Conservation (phyloP, 64 coral and sea anemone species). For the Stichodactyla mertensii region DNA sequence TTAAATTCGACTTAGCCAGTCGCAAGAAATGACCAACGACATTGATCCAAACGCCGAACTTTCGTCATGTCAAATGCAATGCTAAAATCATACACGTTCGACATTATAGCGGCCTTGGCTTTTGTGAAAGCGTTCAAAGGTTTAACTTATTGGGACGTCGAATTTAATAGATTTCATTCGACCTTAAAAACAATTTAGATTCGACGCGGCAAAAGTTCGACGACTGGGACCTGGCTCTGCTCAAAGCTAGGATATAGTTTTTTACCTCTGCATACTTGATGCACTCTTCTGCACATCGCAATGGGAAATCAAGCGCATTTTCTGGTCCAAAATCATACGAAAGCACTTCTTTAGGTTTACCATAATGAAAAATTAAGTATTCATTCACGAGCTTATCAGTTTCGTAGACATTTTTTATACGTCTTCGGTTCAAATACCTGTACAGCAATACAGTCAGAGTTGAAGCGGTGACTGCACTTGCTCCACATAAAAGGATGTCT, state of each 20-base stretch:
- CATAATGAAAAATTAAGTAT: constrained; percentile 48
- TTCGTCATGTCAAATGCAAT: no score
- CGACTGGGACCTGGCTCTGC: no score
- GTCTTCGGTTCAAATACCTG: constrained; percentile 12
- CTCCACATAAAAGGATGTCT: neutral
- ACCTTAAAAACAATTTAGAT: no score
- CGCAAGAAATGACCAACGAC: no score
- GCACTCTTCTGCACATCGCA: constrained; percentile 36
- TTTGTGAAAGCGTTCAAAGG: no score
- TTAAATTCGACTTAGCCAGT: no score
- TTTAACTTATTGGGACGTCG: no score
- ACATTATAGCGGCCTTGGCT: no score
- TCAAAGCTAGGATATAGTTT: neutral
- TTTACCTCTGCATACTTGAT: constrained; percentile 40
- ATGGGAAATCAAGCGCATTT: constrained; percentile 32
- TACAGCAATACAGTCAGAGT: constrained; percentile 22
- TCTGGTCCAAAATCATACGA: constrained; percentile 36
- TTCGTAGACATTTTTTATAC: constrained; percentile 30
- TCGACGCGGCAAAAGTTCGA: no score
- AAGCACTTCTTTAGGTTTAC: constrained; percentile 37
- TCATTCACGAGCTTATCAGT: constrained; percentile 31
- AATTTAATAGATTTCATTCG: no score
- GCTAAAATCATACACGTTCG: no score
- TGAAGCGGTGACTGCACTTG: constrained; percentile 26
- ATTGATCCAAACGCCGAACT: no score